A percentile compares a stretch with the other conserved stretches of the same genome.
Evolutionary conservation across 2,113 vertebrate genomes (phyloP).

Genomic region (Morone saxatilis): DNA sequence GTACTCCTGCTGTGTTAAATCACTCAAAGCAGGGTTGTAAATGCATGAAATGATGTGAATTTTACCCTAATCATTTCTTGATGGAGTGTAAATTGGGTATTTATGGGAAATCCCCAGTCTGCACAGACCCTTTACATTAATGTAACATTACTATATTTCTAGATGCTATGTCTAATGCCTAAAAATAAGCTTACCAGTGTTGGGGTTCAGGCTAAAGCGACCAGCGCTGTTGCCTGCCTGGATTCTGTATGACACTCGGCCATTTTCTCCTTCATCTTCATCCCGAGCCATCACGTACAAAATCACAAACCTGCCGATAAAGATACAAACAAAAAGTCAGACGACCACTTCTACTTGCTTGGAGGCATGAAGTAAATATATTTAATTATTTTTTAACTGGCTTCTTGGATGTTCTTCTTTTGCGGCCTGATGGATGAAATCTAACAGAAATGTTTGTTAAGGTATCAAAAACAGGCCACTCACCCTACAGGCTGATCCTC

Average conservation of each 20-base stretch:
- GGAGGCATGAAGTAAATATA: background rate
- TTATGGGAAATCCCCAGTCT: slow-evolving; percentile 33
- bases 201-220: slow-evolving; percentile 89
- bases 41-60: slow-evolving; percentile 27
- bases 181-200: slow-evolving; percentile 87
- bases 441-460: background rate
- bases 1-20: slow-evolving; percentile 37
- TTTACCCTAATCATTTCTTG: slow-evolving; percentile 9
- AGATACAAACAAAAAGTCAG: slow-evolving; percentile 6
- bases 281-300: slow-evolving; percentile 92
- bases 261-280: slow-evolving; percentile 92
- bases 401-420: background rate
- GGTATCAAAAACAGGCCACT: slow-evolving; percentile 1
- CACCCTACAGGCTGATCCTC: slow-evolving; percentile 93
- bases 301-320: slow-evolving; percentile 82
- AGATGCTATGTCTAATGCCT: background rate
- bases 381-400: background rate
- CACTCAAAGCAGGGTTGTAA: slow-evolving; percentile 34
- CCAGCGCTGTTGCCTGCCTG: slow-evolving; percentile 87
- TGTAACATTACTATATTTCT: slow-evolving; percentile 36
- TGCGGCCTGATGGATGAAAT: background rate
- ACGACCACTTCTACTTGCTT: background rate
- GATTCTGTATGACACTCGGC: slow-evolving; percentile 90
- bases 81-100: slow-evolving; percentile 57
- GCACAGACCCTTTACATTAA: slow-evolving; percentile 14